Evolutionary conservation across 2,888 invertebrate species (phyloP).

Genomic region (Timema podura): DNA sequence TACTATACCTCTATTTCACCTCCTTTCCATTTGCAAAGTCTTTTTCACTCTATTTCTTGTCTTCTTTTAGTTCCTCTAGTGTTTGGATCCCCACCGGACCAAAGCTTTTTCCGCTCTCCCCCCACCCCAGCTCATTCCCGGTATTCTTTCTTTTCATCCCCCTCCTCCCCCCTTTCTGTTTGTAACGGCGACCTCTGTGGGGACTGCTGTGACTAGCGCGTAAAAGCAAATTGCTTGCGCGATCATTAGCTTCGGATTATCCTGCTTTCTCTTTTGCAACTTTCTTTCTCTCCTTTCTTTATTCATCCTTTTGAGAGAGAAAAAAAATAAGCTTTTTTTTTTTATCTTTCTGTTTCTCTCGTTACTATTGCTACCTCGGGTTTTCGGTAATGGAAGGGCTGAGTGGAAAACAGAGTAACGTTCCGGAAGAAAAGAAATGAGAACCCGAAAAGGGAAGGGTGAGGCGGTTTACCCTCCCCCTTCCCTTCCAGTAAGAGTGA

Average conservation of each 20-base stretch:
- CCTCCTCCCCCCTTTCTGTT: too few species aligned
- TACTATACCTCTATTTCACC: too few species aligned
- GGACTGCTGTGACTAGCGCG: constrained; percentile 2
- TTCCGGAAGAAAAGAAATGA: constrained; percentile 28
- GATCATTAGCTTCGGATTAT: constrained; percentile 42
- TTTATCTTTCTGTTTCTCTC: not conserved
- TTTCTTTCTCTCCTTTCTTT: not conserved
- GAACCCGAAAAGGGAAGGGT: constrained; percentile 20
- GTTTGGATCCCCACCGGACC: too few species aligned
- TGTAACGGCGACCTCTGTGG: constrained; percentile 1
- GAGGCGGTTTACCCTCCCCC: not conserved
- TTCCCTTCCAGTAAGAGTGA: constrained; percentile 7
- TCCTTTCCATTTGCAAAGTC: too few species aligned
- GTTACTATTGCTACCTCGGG: constrained; percentile 3
- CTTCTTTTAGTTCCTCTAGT: too few species aligned
- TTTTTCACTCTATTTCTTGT: too few species aligned
- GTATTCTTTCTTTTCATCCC: too few species aligned
- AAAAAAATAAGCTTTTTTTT: too few species aligned
- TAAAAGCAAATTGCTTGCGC: constrained; percentile 24
- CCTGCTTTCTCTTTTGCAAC: constrained; percentile 24
- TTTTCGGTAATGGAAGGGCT: constrained; percentile 25
- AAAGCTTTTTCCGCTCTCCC: too few species aligned
- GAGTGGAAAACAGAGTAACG: constrained; percentile 28
- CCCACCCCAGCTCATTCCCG: too few species aligned
- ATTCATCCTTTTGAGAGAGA: too few species aligned